Base-by-base conservation (phyloP, 2,797 vertebrate genomes). In the Notoglanidium macrostoma region DNA sequence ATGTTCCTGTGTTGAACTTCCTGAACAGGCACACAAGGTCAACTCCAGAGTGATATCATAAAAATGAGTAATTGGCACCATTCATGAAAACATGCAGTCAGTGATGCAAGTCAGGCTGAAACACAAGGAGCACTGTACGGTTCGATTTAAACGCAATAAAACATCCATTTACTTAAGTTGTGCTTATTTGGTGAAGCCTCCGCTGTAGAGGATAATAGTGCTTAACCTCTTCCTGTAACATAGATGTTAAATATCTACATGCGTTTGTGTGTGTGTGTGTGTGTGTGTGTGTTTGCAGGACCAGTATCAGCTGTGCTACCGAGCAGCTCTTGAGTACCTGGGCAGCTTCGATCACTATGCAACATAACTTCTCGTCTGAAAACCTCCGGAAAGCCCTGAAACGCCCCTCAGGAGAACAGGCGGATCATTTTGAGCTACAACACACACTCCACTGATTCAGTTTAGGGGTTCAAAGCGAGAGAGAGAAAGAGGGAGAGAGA, bases 271-370 rank as follows among this genome's bases (percentile, higher is more conserved):
- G 70, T 57, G 12, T 63, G 74, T 87, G 79, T 79, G 51, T 85
- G 63, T 87, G 32, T 61, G 5, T 88, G 40, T 85, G 44, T 89
- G 26, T 72, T 23, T 73, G 1, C 93, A 99, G 98, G 98, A 99
- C 95, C 98, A 99, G 96, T 99, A 99, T 93, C 98, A 98, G 92
- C 95, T 99, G 94, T 99, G 98, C 95, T 99, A 99, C 95, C 93
- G 96, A 83, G 98, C 98, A 0, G 98, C 98, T 70, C 95, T 99
- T 96, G 98, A 99, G 95, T 99, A 99, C 94, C 96, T 99, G 83
- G 98, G 98, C 95, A 99, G 98, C 96, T 99, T 98, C 44, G 98
- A 99, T 94, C 97, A 99, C 97, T 99, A 98, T 98, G 97, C 97
- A 98, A 98, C 97, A 96, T 98, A 98, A 98, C 96, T 93, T 93